phyloP scores from a whole-genome alignment of 2,888 invertebrate genomes.

The Hipparchia semele region DNA sequence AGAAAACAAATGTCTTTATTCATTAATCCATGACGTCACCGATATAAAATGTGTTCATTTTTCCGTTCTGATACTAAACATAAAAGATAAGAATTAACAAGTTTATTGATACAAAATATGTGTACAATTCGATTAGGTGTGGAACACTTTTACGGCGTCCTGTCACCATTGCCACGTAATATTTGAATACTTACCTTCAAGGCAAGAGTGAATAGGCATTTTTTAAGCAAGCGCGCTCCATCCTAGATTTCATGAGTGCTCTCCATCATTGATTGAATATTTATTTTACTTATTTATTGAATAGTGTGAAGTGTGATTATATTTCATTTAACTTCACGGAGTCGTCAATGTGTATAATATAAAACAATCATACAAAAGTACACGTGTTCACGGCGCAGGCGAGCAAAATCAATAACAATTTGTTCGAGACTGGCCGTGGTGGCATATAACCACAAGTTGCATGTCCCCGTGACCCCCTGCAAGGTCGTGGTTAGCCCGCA shows the following conservation, averaged over 20 bases:
- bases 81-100: slow-evolving; percentile 3
- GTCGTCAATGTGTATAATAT: neutral
- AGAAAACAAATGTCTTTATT: slow-evolving; percentile 7
- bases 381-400: neutral
- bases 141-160: too few relatives aligned
- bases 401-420: slow-evolving; percentile 12
- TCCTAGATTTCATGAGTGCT: too few relatives aligned
- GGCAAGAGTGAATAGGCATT: too few relatives aligned
- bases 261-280: too few relatives aligned
- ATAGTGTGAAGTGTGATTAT: too few relatives aligned
- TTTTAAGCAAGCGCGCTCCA: too few relatives aligned
- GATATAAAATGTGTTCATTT: slow-evolving; percentile 1
- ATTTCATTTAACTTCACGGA: neutral
- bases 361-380: neutral
- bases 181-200: too few relatives aligned
- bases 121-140: neutral
- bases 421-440: neutral
- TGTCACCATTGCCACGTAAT: too few relatives aligned
- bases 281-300: too few relatives aligned
- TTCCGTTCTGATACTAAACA: slow-evolving; percentile 5
- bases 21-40: slow-evolving; percentile 5
- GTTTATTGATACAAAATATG: neutral
- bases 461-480: slow-evolving; percentile 8
- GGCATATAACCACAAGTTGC: slow-evolving; percentile 7
- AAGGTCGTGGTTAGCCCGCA: slow-evolving; percentile 12